Base-by-base conservation (phyloP, 2,797 vertebrate species). In the Mus spretus region DNA sequence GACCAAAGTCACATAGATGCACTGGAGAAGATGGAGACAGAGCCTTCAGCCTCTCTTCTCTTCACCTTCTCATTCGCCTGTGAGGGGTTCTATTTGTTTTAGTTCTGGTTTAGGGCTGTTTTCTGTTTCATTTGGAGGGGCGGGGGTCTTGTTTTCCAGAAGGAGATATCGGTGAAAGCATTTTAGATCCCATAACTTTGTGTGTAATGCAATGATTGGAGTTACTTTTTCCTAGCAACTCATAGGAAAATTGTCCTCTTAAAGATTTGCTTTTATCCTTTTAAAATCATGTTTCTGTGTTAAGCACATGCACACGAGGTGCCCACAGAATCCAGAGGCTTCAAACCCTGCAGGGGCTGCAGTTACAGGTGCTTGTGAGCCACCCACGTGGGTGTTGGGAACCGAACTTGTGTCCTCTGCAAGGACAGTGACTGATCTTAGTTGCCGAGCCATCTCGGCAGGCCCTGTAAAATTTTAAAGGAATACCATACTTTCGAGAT, bases 401-500 rank as follows among this genome's bases (percentile, higher is more conserved):
- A n/a, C 31, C 53, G 44, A 86, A 53, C 31, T 67, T 50, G 44
- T 20, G 44, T n/a, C 63, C 47, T 70, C 31, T n/a, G 47, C 7
- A 8, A 15, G 12, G 7, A 20, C 63, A 86, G 9, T 14, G 13
- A 37, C 24, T n/a, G 20, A 53, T 67, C 63, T 85, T 24, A n/a
- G 44, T 9, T 9, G 63, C 31, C 19, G 53, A 88, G 67, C 24
- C 8, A 28, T 88, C 15, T 89, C 89, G 79, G 19, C 59, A 53
- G 20, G 90, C 15, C 84, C 84, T 82, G 22, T 75, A 44, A 22
- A 94, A 22, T 81, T 90, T 91, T 55, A 81, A 81, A 93, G 19
- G 59, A 80, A 85, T 83, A 89, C 53, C 80, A 94, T 55, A 3
- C 53, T 83, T 93, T 89, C 83, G 95, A 72, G 78, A 70, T 15